Evolutionary conservation across 2,888 invertebrate species (phyloP).

Genomic region (Argyresthia goedartella): DNA sequence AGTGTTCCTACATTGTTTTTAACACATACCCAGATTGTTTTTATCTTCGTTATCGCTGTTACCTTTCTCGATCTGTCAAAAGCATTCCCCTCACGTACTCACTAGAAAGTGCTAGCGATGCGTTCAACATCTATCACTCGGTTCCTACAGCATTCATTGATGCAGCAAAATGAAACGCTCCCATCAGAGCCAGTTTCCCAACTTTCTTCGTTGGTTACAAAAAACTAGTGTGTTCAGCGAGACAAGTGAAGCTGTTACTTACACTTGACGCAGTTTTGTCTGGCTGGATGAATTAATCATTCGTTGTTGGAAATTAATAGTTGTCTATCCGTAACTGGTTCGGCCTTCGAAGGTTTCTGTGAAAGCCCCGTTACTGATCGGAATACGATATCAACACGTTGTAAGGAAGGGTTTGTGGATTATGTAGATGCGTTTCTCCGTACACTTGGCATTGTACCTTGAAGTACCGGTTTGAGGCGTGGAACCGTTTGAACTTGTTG

Average conservation of each 20-base stretch:
- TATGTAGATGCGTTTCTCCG: too few species aligned
- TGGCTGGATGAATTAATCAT: background rate
- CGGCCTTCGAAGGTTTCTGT: background rate
- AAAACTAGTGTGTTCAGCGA: background rate
- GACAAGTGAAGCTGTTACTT: slow-evolving; percentile 1
- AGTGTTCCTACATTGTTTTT: too few species aligned
- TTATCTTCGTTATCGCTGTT: too few species aligned
- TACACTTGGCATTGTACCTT: too few species aligned
- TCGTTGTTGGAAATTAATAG: background rate
- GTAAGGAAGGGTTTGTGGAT: too few species aligned
- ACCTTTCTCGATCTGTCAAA: too few species aligned
- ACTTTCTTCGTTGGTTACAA: background rate
- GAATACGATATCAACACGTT: too few species aligned
- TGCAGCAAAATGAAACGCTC: background rate
- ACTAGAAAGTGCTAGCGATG: background rate
- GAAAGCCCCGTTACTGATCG: too few species aligned
- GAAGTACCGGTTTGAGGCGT: too few species aligned
- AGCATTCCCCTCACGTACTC: background rate
- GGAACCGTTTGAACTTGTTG: too few species aligned
- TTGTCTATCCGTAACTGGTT: background rate
- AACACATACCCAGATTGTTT: too few species aligned
- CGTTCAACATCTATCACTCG: background rate
- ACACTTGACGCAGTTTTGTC: slow-evolving; percentile 1
- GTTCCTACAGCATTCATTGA: background rate
- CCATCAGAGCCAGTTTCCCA: background rate